Base-by-base conservation (phyloP, 2,888 invertebrate species). In the Ernsta delagoae region DNA sequence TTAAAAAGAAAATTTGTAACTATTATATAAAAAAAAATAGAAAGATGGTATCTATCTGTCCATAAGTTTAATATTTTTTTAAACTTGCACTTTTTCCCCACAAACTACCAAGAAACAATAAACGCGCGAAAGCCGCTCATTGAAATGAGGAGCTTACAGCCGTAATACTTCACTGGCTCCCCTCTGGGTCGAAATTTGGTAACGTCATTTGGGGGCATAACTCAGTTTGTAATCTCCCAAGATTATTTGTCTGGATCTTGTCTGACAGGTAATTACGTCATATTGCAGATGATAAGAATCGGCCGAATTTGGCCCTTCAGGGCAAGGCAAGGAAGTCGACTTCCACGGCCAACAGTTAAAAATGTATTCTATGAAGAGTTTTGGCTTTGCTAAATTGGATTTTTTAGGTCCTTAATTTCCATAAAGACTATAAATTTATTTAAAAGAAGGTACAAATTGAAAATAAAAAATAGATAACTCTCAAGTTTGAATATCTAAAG, bases 361-460 rank as follows among this genome's bases (percentile, higher is more conserved):
- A 36, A 8, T 16, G 16, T 43, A 7, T 12, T 54, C 9, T 54
- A 43, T 63, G 11, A 63, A 54, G 31, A 24, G n/a, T 54, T 62
- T 31, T 7, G 16, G 24, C 6, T n/a, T 53, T 24, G 36, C 6
- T 36, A 16, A 24, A 39, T n/a, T n/a, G n/a, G n/a, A n/a, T n/a
- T n/a, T n/a, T n/a, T 70, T 72, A 79, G 79, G 78, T 86, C 85
- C 1, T 90, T 90, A n/a, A 88, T 78, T 85, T n/a, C 74, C n/a
- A n/a, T 80, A 83, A 76, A 77, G 78, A 71, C 83, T 87, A 89
- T 71, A 81, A 77, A 83, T 83, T 86, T 81, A 71, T 73, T 76
- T 83, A 84, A 16, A 16, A 16, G 16, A 16, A 16, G 16, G 16
- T 16, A 16, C 1, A 16, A 16, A 16, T 16, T 16, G 16, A 16